Evolutionary conservation across 2,797 vertebrate genomes (phyloP).

Genomic region (Alca torda): DNA sequence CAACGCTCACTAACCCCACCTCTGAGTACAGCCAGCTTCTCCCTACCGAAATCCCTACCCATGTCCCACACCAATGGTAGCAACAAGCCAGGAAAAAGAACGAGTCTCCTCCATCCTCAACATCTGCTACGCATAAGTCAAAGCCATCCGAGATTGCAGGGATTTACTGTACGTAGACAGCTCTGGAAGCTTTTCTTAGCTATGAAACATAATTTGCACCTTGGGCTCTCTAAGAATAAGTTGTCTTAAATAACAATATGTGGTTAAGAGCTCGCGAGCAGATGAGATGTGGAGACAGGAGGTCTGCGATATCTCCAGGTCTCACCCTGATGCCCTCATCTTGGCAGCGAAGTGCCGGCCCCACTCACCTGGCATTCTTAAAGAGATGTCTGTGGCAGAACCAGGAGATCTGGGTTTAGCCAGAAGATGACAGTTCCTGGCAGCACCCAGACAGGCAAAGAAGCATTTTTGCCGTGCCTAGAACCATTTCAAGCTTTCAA

Average conservation of each 20-base stretch:
- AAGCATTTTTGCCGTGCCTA: not conserved
- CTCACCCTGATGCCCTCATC: not conserved
- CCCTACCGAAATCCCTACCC: not conserved
- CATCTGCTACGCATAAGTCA: not conserved
- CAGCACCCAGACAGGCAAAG: not conserved
- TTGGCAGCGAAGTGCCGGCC: not conserved
- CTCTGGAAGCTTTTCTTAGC: conserved; percentile 30
- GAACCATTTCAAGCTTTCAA: not conserved
- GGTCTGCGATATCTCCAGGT: not conserved
- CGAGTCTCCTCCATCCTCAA: not conserved
- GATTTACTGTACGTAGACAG: not conserved
- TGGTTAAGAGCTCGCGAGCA: conserved; percentile 47
- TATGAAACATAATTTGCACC: conserved; percentile 61
- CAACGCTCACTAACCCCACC: not conserved
- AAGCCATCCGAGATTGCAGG: not conserved
- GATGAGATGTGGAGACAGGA: conserved; percentile 22
- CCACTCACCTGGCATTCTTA: accelerated
- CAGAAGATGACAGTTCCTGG: not conserved
- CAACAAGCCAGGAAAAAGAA: not conserved
- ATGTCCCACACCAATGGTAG: not conserved
- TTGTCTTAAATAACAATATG: conserved; percentile 52
- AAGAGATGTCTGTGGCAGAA: not conserved
- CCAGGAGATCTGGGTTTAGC: not conserved
- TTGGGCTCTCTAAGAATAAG: conserved; percentile 60
- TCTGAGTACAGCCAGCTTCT: not conserved